A percentile compares a stretch with the other conserved stretches of the same genome.
phyloP scores from a whole-genome alignment of 2,888 invertebrate genomes.

The Caenorhabditis sp. region DNA sequence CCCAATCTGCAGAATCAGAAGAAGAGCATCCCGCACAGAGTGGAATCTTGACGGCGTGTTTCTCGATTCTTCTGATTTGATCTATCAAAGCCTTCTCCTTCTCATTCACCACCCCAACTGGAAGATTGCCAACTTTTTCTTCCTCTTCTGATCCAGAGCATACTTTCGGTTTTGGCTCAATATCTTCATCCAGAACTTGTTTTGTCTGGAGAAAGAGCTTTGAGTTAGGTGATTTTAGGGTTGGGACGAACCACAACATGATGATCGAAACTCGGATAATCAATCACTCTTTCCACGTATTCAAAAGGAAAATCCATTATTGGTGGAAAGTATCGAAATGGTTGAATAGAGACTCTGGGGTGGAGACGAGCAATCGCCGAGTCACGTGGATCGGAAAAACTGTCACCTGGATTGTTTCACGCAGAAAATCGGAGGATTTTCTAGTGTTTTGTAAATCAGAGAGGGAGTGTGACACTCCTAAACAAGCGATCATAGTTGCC shows the following conservation, averaged over 20 bases:
- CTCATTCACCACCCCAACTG: background rate
- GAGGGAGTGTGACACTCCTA: too few relatives aligned
- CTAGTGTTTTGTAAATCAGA: too few relatives aligned
- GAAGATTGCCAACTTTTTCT: background rate
- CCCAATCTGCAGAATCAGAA: constrained; percentile 13
- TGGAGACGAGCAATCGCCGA: too few relatives aligned
- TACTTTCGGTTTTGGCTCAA: background rate
- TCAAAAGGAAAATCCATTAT: constrained; percentile 56
- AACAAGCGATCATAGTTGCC: too few relatives aligned
- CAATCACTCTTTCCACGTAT: constrained; percentile 45
- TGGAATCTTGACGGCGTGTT: background rate
- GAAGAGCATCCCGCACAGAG: constrained; percentile 20
- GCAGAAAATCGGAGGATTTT: too few relatives aligned
- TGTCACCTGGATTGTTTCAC: too few relatives aligned
- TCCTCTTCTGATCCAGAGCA: constrained; percentile 23
- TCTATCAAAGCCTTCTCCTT: constrained; percentile 14
- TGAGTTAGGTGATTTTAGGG: background rate
- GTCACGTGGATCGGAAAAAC: too few relatives aligned
- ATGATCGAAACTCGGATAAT: constrained; percentile 41
- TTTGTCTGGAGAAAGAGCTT: constrained; percentile 7
- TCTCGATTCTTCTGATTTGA: constrained; percentile 13
- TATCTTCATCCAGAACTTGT: background rate
- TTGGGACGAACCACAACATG: constrained; percentile 10
- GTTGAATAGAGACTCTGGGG: background rate
- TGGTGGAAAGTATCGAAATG: background rate